Base-by-base conservation (phyloP, 2,113 vertebrate genomes). In the Archocentrus centrarchus region DNA sequence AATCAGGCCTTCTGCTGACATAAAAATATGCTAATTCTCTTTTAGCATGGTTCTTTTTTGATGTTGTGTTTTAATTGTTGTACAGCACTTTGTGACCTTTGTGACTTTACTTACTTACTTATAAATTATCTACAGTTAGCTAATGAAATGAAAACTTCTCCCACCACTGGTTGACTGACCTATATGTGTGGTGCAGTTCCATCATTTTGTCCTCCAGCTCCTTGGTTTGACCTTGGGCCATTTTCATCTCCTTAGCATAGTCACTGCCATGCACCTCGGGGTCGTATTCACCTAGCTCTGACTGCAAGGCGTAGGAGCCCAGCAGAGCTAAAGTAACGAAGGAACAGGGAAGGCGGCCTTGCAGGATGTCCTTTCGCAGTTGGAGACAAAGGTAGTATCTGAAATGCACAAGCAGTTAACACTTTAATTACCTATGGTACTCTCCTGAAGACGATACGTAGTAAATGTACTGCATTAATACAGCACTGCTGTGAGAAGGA, bases 171-270 rank as follows among this genome's bases (percentile, higher is more conserved):
- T 27, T 18, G 24, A 59, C 18, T 59, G 22, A 99, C 98, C 97
- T 97, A 87, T 99, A 99, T 0, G 98, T 98, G 82, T 94, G 98
- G 90, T 99, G 98, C 59, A 99, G 96, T 89, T 99, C 98, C 95
- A 96, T 96, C 91, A 99, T 97, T 88, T 99, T 99, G 83, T 98
- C 97, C 92, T 99, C 98, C 5, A 99, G 97, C 88, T 99, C 98
- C 94, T 97, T 98, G 37, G 97, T 98, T 94, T 98, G 98, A 77
- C 97, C 98, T 7, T 97, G 97, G 47, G 96, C 97, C 89, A 99
- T 88, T 89, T 97, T 97, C 93, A 99, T 96, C n/a, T 98, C 97
- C 82, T 77, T 98, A 77, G 97, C 95, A 32, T 99, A 99, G 63
- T 98, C 96, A 0, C 82, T 80, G 11, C 95, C 89, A 2, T 99